Conservation (phyloP, 1,140 invertebrate species). For the Drosophila melanica region DNA sequence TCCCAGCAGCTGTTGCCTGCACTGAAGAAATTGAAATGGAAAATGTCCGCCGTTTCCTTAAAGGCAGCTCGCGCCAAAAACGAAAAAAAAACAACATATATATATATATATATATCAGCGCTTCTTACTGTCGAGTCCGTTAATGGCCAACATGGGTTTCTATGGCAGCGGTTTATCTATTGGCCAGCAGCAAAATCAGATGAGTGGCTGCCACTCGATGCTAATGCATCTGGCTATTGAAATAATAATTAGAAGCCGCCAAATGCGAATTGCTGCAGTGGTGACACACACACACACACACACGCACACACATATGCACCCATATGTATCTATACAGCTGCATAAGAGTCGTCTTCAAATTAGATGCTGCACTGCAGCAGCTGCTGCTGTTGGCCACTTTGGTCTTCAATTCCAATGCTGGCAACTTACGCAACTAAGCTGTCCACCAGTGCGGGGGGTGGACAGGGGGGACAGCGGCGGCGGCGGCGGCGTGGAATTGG, state of each 20-base stretch:
- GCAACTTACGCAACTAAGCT: conserved; percentile 82
- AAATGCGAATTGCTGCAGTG: conserved; percentile 63
- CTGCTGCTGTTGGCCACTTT: conserved; percentile 28
- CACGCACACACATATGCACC: conserved; percentile 14
- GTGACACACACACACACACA: conserved; percentile 22
- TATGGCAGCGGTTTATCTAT: conserved; percentile 51
- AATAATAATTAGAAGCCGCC: conserved; percentile 75
- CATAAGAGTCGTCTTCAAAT: conserved; percentile 32
- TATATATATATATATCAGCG: conserved; percentile 3
- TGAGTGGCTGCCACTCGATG: conserved; percentile 18
- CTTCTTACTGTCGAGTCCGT: conserved; percentile 31
- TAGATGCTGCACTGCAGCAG: conserved; percentile 58
- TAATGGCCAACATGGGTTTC: conserved; percentile 70
- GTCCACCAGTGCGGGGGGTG: conserved; percentile 19
- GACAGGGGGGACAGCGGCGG: too few species aligned
- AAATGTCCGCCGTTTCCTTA: conserved; percentile 73
- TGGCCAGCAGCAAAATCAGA: conserved; percentile 13
- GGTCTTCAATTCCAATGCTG: conserved; percentile 34
- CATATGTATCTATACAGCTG: background rate
- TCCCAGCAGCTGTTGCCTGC: conserved; percentile 54
- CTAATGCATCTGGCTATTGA: conserved; percentile 54
- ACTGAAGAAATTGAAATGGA: conserved; percentile 42
- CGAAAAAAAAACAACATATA: too few species aligned
- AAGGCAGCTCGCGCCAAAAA: conserved; percentile 23
- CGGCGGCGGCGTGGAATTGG: background rate